Percentiles rank a stretch among this genome's conserved stretches.
These are phyloP conservation scores for Troides helena DNA, from an alignment of 2,888 invertebrate genomes.

Conservation along the genomic window DNA sequence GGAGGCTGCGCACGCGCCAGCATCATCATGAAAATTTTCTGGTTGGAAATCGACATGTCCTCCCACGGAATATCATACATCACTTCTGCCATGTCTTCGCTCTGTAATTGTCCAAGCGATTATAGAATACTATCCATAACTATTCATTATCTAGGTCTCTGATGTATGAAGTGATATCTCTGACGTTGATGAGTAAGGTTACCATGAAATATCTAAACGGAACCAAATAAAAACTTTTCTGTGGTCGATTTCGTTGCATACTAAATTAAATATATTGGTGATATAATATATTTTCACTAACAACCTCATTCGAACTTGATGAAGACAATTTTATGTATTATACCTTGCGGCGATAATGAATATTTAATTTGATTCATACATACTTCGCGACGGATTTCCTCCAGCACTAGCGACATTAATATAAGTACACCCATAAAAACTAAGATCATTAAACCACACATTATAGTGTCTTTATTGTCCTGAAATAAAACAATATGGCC, in stretches of 20 bases:
- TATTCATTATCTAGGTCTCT: background rate
- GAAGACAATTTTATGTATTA: too few species aligned
- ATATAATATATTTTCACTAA: too few species aligned
- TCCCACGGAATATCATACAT: conserved; percentile 47
- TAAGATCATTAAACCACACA: conserved; percentile 32
- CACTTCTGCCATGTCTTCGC: conserved; percentile 40
- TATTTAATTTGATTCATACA: background rate
- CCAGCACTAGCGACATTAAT: conserved; percentile 43
- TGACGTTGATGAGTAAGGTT: too few species aligned
- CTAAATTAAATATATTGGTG: too few species aligned
- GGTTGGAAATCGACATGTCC: conserved; percentile 42
- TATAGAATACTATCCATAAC: background rate
- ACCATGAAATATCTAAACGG: too few species aligned
- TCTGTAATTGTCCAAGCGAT: conserved; percentile 36
- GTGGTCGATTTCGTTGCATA: too few species aligned
- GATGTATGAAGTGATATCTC: background rate
- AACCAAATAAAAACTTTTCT: too few species aligned
- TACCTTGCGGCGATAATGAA: background rate
- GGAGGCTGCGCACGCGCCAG: conserved; percentile 41
- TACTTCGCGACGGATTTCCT: conserved; percentile 42
- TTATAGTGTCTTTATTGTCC: conserved; percentile 35
- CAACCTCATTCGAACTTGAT: too few species aligned
- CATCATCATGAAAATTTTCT: conserved; percentile 42
- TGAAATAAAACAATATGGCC: conserved; percentile 13
- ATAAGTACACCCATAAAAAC: conserved; percentile 44